Percentiles rank a stretch among this genome's conserved stretches.
Evolutionary conservation across 2,888 invertebrate species (phyloP).

Genomic region (Rotaria socialis): DNA sequence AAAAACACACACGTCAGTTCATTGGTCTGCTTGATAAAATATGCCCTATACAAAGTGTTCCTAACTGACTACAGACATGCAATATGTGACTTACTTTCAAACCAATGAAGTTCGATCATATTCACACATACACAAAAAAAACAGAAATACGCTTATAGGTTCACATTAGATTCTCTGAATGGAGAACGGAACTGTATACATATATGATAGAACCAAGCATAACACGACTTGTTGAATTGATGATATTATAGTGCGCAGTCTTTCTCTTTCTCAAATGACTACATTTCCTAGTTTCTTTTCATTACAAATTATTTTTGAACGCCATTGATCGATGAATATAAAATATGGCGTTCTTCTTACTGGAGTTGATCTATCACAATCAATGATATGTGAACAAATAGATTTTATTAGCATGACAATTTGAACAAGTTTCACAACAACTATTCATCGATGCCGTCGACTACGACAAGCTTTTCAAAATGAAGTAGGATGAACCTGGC

Average conservation of each 20-base stretch:
- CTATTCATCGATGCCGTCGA: not conserved
- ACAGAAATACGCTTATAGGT: too few relatives aligned
- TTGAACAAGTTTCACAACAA: not conserved
- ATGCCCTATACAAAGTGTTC: not conserved
- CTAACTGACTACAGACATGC: not conserved
- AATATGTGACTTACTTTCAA: not conserved
- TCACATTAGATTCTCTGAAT: too few relatives aligned
- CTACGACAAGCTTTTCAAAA: not conserved
- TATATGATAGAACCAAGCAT: not conserved
- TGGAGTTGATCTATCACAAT: not conserved
- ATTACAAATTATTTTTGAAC: not conserved
- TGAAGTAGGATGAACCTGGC: not conserved
- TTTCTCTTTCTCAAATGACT: not conserved
- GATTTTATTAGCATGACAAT: not conserved
- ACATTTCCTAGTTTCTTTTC: not conserved
- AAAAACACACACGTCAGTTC: not conserved
- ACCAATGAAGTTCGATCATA: not conserved
- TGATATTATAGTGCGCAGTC: not conserved
- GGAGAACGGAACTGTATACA: not conserved
- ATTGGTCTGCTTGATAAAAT: not conserved
- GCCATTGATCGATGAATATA: not conserved
- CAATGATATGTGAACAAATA: not conserved
- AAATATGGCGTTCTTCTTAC: too few relatives aligned
- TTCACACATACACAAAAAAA: not conserved
- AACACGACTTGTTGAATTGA: not conserved